A percentile compares a stretch with the other conserved stretches of the same genome.
These are phyloP conservation scores for Etheostoma cragini DNA, from an alignment of 2,113 vertebrate species.

Conservation along the genomic window DNA sequence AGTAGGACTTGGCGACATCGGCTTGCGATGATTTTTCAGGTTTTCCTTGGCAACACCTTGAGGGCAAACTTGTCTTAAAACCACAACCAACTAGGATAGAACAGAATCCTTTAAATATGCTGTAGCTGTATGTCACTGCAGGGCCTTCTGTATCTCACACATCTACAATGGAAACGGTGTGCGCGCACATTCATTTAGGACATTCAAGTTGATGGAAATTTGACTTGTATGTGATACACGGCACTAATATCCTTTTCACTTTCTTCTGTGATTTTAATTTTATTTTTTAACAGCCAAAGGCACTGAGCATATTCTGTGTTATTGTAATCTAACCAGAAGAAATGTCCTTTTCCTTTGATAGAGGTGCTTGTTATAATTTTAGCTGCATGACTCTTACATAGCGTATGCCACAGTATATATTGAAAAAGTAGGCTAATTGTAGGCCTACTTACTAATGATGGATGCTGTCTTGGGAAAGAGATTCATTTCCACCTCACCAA, in stretches of 20 bases:
- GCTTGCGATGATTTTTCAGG: conserved; percentile 44
- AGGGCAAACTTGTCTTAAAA: conserved; percentile 42
- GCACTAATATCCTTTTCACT: background rate
- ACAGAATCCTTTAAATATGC: background rate
- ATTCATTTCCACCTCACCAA: conserved; percentile 18
- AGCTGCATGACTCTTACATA: background rate
- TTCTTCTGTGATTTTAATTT: background rate
- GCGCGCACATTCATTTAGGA: background rate
- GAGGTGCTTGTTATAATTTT: conserved; percentile 1
- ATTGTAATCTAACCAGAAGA: background rate
- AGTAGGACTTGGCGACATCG: too few species aligned
- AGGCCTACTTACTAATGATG: conserved; percentile 39
- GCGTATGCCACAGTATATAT: conserved; percentile 2
- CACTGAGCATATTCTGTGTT: background rate
- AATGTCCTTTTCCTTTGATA: background rate
- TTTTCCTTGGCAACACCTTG: conserved; percentile 39
- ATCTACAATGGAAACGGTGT: background rate
- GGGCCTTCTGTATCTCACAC: background rate
- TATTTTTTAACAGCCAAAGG: background rate
- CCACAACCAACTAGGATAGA: conserved; percentile 9
- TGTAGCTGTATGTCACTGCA: background rate
- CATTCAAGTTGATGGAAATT: background rate
- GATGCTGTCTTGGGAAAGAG: conserved; percentile 5
- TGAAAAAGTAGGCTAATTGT: conserved; percentile 42
- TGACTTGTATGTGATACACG: background rate